These are phyloP conservation scores for Otolemur crassicaudatus DNA, from an alignment of 2,797 vertebrate genomes.

Conservation along the genomic window DNA sequence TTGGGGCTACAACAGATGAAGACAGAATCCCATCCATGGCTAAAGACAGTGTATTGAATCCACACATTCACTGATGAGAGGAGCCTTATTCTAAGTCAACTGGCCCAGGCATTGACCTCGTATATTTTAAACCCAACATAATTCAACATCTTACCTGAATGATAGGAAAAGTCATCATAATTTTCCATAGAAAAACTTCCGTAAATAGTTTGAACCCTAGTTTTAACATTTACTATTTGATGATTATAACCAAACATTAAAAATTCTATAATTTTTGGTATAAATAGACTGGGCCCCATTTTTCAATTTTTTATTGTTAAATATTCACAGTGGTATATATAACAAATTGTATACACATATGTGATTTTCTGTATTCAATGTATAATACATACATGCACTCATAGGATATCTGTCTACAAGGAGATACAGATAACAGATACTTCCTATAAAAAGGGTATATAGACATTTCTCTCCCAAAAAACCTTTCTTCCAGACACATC, in stretches of 20 bases:
- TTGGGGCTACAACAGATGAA: background rate
- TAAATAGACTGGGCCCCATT: background rate
- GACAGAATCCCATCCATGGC: background rate
- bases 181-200: background rate
- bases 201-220: accelerated
- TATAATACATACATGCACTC: background rate
- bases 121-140: background rate
- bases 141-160: background rate
- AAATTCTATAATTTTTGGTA: background rate
- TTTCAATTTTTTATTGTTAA: conserved; percentile 28
- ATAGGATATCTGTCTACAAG: background rate
- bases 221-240: conserved; percentile 43
- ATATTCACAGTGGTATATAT: background rate
- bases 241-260: background rate
- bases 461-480: background rate
- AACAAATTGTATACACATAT: background rate
- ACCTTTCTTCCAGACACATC: background rate
- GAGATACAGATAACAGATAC: background rate
- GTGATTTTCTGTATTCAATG: background rate
- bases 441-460: background rate
- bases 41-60: background rate
- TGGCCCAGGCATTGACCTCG: background rate
- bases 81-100: background rate
- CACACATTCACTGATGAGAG: background rate
- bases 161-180: background rate